Percentiles rank a stretch among this genome's conserved stretches.
Evolutionary conservation across 2,113 vertebrate species (phyloP).

Genomic region (Clupea harengus): DNA sequence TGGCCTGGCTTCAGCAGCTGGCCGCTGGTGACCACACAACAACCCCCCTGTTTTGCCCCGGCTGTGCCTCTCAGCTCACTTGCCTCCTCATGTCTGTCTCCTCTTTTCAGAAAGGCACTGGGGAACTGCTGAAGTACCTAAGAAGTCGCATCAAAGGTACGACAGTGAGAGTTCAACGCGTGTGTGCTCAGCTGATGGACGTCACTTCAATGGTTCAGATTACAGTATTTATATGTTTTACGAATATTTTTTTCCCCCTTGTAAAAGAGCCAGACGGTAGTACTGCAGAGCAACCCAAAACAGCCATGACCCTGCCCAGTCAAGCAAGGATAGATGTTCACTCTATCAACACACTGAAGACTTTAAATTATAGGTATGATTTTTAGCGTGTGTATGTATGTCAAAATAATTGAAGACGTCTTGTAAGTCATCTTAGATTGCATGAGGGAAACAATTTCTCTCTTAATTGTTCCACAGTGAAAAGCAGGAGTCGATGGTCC

Average conservation of each 20-base stretch:
- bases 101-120: constrained; percentile 85
- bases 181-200: background rate
- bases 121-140: constrained; percentile 89
- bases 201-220: background rate
- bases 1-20: background rate
- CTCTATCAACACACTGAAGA: constrained; percentile 77
- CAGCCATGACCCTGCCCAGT: constrained; percentile 92
- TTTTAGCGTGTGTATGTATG: background rate
- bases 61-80: background rate
- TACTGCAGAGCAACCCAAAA: constrained; percentile 55
- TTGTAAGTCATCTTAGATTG: background rate
- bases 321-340: constrained; percentile 80
- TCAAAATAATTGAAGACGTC: background rate
- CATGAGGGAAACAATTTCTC: background rate
- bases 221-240: background rate
- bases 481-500: constrained; percentile 77
- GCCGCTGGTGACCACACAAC: background rate
- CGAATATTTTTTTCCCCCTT: background rate
- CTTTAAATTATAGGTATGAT: constrained; percentile 81
- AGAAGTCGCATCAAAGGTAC: constrained; percentile 89
- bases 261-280: constrained; percentile 69
- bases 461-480: constrained; percentile 69
- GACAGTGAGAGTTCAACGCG: background rate
- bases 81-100: background rate
- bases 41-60: background rate